Percentiles rank a stretch among this genome's conserved stretches.
phyloP scores from a whole-genome alignment of 2,113 vertebrate species.

The Eleginops maclovinus region DNA sequence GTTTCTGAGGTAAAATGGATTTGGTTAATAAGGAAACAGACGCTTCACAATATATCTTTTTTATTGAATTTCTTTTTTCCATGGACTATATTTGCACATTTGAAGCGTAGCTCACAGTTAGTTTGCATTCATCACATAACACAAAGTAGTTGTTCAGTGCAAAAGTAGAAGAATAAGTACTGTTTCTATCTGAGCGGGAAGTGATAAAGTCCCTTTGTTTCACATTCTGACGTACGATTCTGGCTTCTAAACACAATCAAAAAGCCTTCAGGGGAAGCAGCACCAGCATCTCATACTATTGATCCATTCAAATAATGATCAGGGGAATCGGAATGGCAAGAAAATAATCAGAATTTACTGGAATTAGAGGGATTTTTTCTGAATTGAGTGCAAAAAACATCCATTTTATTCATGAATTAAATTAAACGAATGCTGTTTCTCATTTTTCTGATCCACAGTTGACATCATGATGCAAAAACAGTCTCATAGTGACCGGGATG shows the following conservation, averaged over 20 bases:
- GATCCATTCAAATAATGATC: neutral
- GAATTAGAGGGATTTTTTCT: too few species aligned
- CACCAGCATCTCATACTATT: conserved; percentile 33
- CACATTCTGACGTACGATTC: conserved; percentile 49
- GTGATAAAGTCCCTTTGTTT: conserved; percentile 29
- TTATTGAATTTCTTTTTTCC: conserved; percentile 63
- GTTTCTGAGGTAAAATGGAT: neutral
- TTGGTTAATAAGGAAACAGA: neutral
- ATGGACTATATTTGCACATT: conserved; percentile 53
- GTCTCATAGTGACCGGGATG: neutral
- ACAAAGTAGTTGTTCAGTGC: conserved; percentile 64
- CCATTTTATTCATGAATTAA: conserved; percentile 14
- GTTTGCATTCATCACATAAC: conserved; percentile 53
- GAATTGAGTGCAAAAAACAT: conserved; percentile 24
- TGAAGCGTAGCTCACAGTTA: conserved; percentile 48
- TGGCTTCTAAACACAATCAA: conserved; percentile 54
- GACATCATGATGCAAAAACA: too few species aligned
- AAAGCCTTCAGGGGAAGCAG: conserved; percentile 25
- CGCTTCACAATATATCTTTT: conserved; percentile 21
- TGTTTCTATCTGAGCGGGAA: conserved; percentile 19
- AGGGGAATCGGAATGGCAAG: neutral
- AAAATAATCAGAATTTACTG: neutral
- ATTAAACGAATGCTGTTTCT: too few species aligned
- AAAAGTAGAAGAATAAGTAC: conserved; percentile 66
- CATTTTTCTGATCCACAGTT: conserved; percentile 12